Conservation (phyloP, 2,113 vertebrate species). For the Tyto alba region DNA sequence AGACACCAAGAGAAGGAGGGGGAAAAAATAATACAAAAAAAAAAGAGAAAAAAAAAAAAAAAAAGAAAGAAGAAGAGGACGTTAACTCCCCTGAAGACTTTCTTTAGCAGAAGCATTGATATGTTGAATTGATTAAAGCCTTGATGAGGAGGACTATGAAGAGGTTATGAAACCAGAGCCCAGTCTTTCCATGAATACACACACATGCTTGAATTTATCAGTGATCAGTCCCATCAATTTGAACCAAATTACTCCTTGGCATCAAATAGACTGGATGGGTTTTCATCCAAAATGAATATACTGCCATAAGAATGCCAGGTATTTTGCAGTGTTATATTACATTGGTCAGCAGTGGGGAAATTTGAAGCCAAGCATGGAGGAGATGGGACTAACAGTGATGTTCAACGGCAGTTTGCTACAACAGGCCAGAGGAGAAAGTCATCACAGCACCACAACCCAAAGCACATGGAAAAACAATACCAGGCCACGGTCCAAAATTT, state of each 20-base stretch:
- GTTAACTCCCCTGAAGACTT: background rate
- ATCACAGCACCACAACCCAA: background rate
- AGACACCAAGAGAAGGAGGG: background rate
- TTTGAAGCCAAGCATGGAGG: background rate
- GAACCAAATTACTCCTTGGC: background rate
- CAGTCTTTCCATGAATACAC: background rate
- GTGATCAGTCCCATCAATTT: background rate
- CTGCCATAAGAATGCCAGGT: background rate
- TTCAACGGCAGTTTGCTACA: background rate
- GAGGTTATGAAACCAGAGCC: background rate
- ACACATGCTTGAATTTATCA: background rate
- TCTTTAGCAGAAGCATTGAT: background rate
- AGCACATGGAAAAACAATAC: background rate
- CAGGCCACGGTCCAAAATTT: background rate
- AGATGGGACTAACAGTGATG: background rate
- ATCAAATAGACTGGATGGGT: background rate
- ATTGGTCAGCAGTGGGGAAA: background rate
- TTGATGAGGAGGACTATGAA: background rate
- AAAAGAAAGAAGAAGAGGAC: background rate
- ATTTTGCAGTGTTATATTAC: background rate
- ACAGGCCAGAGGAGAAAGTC: background rate
- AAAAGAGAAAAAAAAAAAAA: background rate
- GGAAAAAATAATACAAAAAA: background rate
- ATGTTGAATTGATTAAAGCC: background rate
- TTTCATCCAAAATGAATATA: background rate